Evolutionary conservation across 2,113 vertebrate genomes (phyloP).

Genomic region (Pardalotus punctatus): DNA sequence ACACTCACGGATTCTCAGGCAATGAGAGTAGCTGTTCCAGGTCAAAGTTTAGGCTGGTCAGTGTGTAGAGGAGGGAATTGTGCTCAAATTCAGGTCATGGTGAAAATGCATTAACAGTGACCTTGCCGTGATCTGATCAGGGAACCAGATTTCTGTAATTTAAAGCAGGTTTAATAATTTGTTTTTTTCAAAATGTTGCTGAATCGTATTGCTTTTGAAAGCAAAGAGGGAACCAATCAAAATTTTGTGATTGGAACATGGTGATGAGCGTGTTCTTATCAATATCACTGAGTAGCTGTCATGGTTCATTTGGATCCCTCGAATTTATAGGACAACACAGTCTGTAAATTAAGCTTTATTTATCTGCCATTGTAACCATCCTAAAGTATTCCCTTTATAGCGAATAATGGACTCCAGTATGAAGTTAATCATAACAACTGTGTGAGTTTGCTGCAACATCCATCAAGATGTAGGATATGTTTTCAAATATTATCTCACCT

Average conservation of each 20-base stretch:
- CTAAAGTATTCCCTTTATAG: not conserved
- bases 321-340: not conserved
- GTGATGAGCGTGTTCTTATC: not conserved
- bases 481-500: not conserved
- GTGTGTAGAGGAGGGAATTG: not conserved
- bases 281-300: not conserved
- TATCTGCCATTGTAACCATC: not conserved
- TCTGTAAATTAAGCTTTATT: not conserved
- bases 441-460: not conserved
- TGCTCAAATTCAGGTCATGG: not conserved
- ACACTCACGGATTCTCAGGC: not conserved
- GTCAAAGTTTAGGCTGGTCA: not conserved
- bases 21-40: not conserved
- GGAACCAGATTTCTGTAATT: not conserved
- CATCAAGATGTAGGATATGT: not conserved
- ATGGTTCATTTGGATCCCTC: not conserved
- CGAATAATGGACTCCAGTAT: not conserved
- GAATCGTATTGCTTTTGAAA: not conserved
- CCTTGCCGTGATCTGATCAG: not conserved
- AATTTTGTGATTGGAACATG: not conserved
- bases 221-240: not conserved
- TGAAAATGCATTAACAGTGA: not conserved
- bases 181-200: not conserved
- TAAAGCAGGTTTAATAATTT: not conserved
- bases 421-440: not conserved